These are phyloP conservation scores for Pampus argenteus DNA, from an alignment of 2,797 vertebrate genomes.

Conservation along the genomic window DNA sequence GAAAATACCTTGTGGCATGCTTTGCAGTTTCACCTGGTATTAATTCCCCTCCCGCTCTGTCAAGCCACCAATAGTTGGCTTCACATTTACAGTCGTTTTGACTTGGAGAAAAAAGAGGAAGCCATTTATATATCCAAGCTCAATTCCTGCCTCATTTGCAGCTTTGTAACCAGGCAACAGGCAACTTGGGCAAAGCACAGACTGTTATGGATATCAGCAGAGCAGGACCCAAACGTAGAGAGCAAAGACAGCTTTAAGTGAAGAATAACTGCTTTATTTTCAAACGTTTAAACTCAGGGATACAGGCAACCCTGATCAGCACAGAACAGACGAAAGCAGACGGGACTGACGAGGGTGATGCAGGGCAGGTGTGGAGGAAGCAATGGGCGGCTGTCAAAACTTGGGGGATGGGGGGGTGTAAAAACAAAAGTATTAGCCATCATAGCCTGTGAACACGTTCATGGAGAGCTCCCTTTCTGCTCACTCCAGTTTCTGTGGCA, in stretches of 20 bases:
- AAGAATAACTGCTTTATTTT: too few relatives aligned
- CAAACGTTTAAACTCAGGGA: too few relatives aligned
- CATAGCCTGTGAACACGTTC: neutral
- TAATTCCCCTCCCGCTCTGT: neutral
- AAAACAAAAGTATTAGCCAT: neutral
- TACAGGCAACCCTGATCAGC: too few relatives aligned
- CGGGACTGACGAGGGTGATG: too few relatives aligned
- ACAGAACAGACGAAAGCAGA: too few relatives aligned
- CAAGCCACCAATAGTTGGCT: neutral
- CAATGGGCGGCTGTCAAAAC: neutral
- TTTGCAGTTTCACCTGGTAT: constrained; percentile 17
- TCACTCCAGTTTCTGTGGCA: constrained; percentile 10
- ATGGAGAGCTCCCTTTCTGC: neutral
- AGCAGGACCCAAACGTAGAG: too few relatives aligned
- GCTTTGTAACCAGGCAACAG: constrained; percentile 17
- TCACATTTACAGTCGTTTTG: neutral
- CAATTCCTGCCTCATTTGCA: neutral
- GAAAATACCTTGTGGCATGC: neutral
- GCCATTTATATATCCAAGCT: neutral
- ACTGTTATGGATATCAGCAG: too few relatives aligned
- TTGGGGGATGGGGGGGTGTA: neutral
- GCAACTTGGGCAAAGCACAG: neutral
- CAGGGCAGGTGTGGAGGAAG: too few relatives aligned
- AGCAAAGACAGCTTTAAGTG: too few relatives aligned
- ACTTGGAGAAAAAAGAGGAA: neutral